A percentile compares a stretch with the other conserved stretches of the same genome.
Evolutionary conservation across 2,888 invertebrate genomes (phyloP).

Genomic region (Apamea monoglypha): DNA sequence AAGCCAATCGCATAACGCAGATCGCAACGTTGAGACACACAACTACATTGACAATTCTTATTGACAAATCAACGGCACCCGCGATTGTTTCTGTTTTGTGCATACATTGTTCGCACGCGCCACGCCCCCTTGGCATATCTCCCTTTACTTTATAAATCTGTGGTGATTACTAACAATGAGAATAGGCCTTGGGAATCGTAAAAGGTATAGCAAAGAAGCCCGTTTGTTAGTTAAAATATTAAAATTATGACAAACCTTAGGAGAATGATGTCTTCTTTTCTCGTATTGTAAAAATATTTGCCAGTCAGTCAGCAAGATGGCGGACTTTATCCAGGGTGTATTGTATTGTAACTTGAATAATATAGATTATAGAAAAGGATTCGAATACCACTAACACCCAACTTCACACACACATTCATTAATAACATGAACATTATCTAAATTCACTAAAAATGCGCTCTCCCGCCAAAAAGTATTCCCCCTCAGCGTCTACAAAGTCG

Average conservation of each 20-base stretch:
- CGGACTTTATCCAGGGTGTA: background rate
- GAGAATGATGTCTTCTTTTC: background rate
- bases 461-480: background rate
- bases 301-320: background rate
- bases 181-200: background rate
- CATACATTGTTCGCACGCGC: too few relatives aligned
- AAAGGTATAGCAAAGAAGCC: background rate
- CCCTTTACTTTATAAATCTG: too few relatives aligned
- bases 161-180: background rate
- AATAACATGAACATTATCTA: background rate
- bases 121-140: too few relatives aligned
- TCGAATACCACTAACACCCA: background rate
- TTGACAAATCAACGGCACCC: too few relatives aligned
- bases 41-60: too few relatives aligned
- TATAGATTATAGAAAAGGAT: background rate
- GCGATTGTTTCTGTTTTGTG: too few relatives aligned
- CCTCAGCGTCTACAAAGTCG: background rate
- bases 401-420: background rate
- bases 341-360: background rate
- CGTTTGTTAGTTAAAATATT: background rate
- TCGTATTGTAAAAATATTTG: background rate
- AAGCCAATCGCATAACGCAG: too few relatives aligned
- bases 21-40: too few relatives aligned
- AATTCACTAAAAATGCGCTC: background rate
- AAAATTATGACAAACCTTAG: background rate